A percentile compares a stretch with the other conserved stretches of the same genome.
Evolutionary conservation across 2,797 vertebrate genomes (phyloP).

Genomic region (Parauchenoglanis ngamensis): DNA sequence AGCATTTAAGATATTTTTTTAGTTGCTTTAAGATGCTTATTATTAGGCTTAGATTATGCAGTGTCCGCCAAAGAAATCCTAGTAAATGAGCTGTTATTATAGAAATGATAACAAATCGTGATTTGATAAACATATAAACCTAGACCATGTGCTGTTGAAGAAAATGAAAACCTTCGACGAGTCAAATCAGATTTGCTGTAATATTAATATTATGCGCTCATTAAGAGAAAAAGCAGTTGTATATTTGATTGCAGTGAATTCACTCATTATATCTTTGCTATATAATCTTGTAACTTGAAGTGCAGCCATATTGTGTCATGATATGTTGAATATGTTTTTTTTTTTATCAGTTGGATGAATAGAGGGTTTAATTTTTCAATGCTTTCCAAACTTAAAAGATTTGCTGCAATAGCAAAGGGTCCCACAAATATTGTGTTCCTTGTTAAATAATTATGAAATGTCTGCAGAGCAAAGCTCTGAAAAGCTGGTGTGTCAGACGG

Average conservation of each 20-base stretch:
- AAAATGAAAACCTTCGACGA: not conserved
- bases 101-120: not conserved
- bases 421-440: not conserved
- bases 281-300: conserved; percentile 40
- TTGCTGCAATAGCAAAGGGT: not conserved
- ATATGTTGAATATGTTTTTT: not conserved
- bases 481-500: conserved; percentile 6
- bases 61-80: not conserved
- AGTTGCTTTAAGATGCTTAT: not conserved
- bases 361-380: not conserved
- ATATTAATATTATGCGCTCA: not conserved
- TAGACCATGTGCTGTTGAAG: not conserved
- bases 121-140: not conserved
- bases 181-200: not conserved
- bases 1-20: too few relatives aligned
- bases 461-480: conserved; percentile 16
- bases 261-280: conserved; percentile 53
- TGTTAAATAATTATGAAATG: not conserved
- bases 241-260: conserved; percentile 29
- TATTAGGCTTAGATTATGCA: not conserved
- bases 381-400: conserved; percentile 6
- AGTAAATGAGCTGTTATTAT: not conserved
- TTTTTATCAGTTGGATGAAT: conserved; percentile 2
- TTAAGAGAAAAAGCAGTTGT: conserved; percentile 28
- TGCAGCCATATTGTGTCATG: not conserved